These are phyloP conservation scores for Coreoperca whiteheadi DNA, from an alignment of 2,113 vertebrate species.

Conservation along the genomic window DNA sequence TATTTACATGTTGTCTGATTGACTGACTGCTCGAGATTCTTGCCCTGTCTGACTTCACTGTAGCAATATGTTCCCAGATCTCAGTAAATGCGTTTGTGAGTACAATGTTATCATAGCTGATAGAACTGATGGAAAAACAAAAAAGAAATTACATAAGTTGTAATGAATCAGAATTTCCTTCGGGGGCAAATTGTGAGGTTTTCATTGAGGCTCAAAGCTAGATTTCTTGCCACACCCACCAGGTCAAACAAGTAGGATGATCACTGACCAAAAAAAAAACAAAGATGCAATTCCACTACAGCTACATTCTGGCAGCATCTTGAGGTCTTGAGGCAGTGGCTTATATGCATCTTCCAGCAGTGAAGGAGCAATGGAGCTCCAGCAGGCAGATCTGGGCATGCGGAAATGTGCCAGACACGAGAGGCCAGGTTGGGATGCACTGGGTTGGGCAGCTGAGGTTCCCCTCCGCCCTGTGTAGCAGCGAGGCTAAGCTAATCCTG, in stretches of 20 bases:
- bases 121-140: not conserved
- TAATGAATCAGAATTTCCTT: not conserved
- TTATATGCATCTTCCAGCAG: conserved; percentile 64
- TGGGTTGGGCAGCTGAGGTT: conserved; percentile 72
- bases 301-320: conserved; percentile 49
- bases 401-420: conserved; percentile 70
- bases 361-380: conserved; percentile 45
- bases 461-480: conserved; percentile 78
- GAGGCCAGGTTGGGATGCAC: conserved; percentile 64
- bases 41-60: not conserved
- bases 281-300: conserved; percentile 57
- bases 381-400: conserved; percentile 53
- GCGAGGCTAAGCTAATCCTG: conserved; percentile 81
- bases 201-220: not conserved
- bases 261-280: not conserved
- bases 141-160: not conserved
- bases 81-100: not conserved
- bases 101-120: not conserved
- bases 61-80: not conserved
- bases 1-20: not conserved
- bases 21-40: conserved; percentile 1
- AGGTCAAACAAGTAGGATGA: conserved; percentile 47
- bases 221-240: conserved; percentile 1
- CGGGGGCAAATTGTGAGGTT: not conserved
- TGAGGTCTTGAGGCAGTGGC: conserved; percentile 58